phyloP scores from a whole-genome alignment of 2,888 invertebrate species.

The Sthenelais limicola region DNA sequence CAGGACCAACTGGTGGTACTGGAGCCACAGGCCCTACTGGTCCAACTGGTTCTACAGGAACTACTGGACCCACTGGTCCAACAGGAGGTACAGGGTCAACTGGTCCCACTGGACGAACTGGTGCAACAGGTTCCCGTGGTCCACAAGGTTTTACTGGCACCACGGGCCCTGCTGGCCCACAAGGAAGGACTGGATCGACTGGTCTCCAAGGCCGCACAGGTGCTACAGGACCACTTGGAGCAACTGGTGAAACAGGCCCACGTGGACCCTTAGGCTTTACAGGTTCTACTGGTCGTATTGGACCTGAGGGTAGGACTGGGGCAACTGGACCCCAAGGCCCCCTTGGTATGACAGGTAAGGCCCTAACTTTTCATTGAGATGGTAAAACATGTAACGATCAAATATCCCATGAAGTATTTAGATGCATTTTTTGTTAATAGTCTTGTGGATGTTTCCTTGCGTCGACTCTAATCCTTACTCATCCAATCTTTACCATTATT shows the following conservation, averaged over 20 bases:
- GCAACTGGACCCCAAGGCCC: conserved; percentile 35
- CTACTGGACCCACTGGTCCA: conserved; percentile 39
- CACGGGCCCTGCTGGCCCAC: conserved; percentile 40
- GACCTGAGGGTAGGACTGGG: conserved; percentile 22
- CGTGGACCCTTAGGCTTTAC: conserved; percentile 33
- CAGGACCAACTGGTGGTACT: conserved; percentile 25
- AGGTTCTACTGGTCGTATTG: conserved; percentile 26
- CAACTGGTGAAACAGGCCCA: conserved; percentile 30
- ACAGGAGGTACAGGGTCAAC: conserved; percentile 36
- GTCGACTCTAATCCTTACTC: too few species aligned
- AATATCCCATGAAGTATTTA: too few species aligned
- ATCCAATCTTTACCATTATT: too few species aligned
- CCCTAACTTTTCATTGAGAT: too few species aligned
- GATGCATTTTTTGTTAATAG: too few species aligned
- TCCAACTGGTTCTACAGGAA: conserved; percentile 36
- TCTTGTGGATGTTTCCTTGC: too few species aligned
- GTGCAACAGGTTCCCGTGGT: conserved; percentile 43
- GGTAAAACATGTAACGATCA: too few species aligned
- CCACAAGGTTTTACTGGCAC: conserved; percentile 36
- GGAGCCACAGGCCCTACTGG: conserved; percentile 43
- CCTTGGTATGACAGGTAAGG: conserved; percentile 31
- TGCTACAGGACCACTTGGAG: conserved; percentile 31
- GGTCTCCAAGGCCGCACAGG: conserved; percentile 34
- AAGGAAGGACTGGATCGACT: conserved; percentile 35
- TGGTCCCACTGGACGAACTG: conserved; percentile 42